phyloP scores from a whole-genome alignment of 2,113 vertebrate species.

The Platysternon megacephalum region DNA sequence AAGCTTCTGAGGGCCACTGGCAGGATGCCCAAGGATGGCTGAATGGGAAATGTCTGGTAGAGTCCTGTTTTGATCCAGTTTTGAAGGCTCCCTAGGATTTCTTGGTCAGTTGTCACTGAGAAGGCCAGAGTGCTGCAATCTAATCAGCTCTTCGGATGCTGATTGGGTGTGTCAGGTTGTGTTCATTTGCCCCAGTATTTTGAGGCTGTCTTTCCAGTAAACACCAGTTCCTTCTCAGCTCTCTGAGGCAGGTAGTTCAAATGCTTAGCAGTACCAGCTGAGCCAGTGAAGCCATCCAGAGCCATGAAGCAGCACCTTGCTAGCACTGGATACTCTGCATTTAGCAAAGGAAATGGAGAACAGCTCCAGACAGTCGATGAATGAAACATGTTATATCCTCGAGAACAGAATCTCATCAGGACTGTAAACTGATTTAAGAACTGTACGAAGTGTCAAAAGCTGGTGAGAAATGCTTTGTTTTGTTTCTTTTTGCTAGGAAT shows the following conservation, averaged over 20 bases:
- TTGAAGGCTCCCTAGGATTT: background rate
- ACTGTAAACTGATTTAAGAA: background rate
- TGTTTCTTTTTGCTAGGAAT: slow-evolving; percentile 80
- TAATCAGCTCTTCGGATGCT: fast-evolving
- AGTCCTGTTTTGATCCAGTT: background rate
- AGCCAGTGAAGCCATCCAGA: background rate
- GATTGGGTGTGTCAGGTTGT: background rate
- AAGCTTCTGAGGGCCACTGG: background rate
- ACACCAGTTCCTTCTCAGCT: background rate
- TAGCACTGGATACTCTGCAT: background rate
- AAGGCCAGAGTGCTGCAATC: fast-evolving
- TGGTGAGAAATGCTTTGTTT: background rate
- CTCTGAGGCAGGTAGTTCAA: background rate
- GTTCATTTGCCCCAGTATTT: background rate
- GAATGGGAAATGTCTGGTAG: background rate
- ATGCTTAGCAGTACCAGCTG: background rate
- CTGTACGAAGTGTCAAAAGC: background rate
- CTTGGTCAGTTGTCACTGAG: background rate
- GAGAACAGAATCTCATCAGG: background rate
- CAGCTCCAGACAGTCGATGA: background rate
- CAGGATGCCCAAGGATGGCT: background rate
- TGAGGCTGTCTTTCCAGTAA: background rate
- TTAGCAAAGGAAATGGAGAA: background rate
- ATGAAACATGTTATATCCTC: background rate
- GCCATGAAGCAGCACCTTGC: background rate